Percentiles rank a stretch among this genome's conserved stretches.
phyloP scores from a whole-genome alignment of 2,797 vertebrate genomes.

The Potorous gilbertii region DNA sequence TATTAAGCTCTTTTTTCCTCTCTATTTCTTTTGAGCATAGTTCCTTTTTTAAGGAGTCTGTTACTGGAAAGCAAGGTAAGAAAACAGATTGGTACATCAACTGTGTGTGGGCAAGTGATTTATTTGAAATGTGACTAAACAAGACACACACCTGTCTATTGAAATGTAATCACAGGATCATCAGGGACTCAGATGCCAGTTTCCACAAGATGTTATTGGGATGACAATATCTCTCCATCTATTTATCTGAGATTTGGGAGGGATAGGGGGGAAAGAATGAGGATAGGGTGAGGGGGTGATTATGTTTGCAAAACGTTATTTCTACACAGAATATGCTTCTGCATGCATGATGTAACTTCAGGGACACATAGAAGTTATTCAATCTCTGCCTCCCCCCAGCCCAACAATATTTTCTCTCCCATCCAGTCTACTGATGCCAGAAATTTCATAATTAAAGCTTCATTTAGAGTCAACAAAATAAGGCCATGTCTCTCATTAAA shows the following conservation, averaged over 20 bases:
- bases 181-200: conserved; percentile 48
- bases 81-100: conserved; percentile 65
- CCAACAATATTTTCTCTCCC: background rate
- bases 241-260: background rate
- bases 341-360: background rate
- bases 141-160: conserved; percentile 68
- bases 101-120: conserved; percentile 68
- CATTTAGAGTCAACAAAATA: background rate
- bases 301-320: background rate
- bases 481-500: background rate
- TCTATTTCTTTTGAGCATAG: background rate
- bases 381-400: background rate
- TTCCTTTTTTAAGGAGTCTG: conserved; percentile 45
- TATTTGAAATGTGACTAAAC: conserved; percentile 75
- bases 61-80: conserved; percentile 73
- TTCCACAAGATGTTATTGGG: conserved; percentile 20
- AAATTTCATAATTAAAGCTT: background rate
- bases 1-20: background rate
- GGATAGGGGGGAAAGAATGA: background rate
- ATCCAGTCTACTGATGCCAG: background rate
- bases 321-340: background rate
- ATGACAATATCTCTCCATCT: background rate
- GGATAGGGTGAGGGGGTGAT: no score
- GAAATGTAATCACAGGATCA: conserved; percentile 49
- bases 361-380: background rate